A percentile compares a stretch with the other conserved stretches of the same genome.
These are phyloP conservation scores for Lacanobia wlatinum DNA, from an alignment of 2,888 invertebrate genomes.

Conservation along the genomic window DNA sequence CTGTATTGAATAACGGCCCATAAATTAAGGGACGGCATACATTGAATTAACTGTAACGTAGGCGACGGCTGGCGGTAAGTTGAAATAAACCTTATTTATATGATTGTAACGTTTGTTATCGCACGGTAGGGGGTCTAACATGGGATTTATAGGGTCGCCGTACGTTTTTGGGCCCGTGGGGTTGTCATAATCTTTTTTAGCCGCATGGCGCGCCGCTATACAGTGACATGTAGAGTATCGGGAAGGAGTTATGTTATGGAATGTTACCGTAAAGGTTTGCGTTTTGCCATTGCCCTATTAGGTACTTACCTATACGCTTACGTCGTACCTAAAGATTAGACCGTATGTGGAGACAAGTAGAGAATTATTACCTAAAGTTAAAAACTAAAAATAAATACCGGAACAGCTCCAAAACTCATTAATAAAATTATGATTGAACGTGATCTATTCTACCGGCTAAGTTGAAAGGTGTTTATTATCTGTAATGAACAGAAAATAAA, in stretches of 20 bases:
- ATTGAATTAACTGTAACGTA: constrained; percentile 88
- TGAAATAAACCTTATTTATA: constrained; percentile 77
- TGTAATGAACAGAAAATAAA: constrained; percentile 53
- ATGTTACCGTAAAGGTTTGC: constrained; percentile 72
- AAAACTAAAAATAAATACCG: constrained; percentile 26
- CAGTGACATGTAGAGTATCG: constrained; percentile 83
- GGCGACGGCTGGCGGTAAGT: constrained; percentile 69
- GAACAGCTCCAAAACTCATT: constrained; percentile 39
- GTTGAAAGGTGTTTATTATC: constrained; percentile 60
- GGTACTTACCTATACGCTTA: constrained; percentile 39
- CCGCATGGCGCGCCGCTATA: constrained; percentile 85
- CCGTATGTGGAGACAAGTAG: constrained; percentile 6
- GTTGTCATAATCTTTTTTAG: constrained; percentile 90
- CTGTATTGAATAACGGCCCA: constrained; percentile 84
- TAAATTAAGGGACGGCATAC: constrained; percentile 88
- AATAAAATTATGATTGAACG: constrained; percentile 56
- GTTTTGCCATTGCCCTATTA: constrained; percentile 54
- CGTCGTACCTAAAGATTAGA: constrained; percentile 25
- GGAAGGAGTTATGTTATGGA: constrained; percentile 80
- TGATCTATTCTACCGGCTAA: constrained; percentile 51
- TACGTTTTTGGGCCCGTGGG: constrained; percentile 81
- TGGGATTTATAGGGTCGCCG: constrained; percentile 84
- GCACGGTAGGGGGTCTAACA: constrained; percentile 67
- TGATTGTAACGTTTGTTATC: constrained; percentile 75
- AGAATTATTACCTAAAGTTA: constrained; percentile 12